Base-by-base conservation (phyloP, 2,888 invertebrate species). In the Taphrorychus bicolor region DNA sequence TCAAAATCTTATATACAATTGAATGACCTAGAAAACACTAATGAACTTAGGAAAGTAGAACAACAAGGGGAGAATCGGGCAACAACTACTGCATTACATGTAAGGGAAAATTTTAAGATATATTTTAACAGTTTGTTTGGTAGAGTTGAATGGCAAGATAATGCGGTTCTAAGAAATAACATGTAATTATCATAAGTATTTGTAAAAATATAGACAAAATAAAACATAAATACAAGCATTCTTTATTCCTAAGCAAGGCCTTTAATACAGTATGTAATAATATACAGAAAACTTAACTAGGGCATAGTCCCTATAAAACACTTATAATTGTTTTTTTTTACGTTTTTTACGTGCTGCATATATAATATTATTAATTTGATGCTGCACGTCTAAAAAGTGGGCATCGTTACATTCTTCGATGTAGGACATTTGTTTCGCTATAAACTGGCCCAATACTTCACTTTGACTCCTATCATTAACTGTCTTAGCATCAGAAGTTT, bases 81-180 rank as follows among this genome's bases (percentile, higher is more conserved):
- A 5, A 45, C 45, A 5, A 45, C 45, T 14, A 45, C 17, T 45
- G 1, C 45, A 14, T 16, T 45, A 16, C 45, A 45, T 14, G 17
- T 45, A 45, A 5, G 45, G 16, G 45, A 45, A 11, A 45, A 45
- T 45, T 45, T 45, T 45, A 45, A 45, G 16, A 5, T 14, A 14
- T 45, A 45, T 45, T 45, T 45, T 16, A 45, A 45, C 17, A 45
- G 45, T 14, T 9, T 5, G 5, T 16, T 16, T 14, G 45, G 45
- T 45, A 16, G n/a, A 14, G 45, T 45, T 45, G 45, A 45, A n/a
- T 45, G 45, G 45, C 17, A 45, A 45, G 16, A 45, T 45, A 45
- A 45, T 45, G 45, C 45, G 14, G 14, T 45, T 16, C 5, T 45
- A 16, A 7, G 45, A 45, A 45, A 45, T n/a, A 45, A 45, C 14